Evolutionary conservation across 2,113 vertebrate genomes (phyloP).

Genomic region (Stegostoma tigrinum): DNA sequence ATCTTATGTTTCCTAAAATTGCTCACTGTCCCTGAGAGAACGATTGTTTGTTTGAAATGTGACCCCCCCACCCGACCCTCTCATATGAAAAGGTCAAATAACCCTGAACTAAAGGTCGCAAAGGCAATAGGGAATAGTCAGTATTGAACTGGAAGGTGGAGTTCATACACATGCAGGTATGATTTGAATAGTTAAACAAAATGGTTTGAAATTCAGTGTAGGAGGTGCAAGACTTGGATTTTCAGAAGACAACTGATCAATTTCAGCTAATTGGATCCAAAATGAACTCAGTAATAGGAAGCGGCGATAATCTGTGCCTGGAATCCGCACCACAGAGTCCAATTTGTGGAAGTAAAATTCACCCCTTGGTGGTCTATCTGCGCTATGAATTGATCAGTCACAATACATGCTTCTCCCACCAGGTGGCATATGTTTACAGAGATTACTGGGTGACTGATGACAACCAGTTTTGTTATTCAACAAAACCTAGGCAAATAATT

Average conservation of each 20-base stretch:
- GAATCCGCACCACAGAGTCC: background rate
- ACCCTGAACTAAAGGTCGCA: background rate
- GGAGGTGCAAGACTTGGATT: background rate
- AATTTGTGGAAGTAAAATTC: too few species aligned
- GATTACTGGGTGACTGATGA: background rate
- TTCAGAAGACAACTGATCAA: background rate
- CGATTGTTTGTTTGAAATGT: too few species aligned
- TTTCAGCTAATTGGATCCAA: background rate
- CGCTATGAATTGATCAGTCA: background rate
- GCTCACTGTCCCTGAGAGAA: too few species aligned
- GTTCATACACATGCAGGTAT: background rate
- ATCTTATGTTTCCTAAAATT: too few species aligned
- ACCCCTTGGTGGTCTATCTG: too few species aligned
- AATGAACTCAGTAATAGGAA: too few species aligned
- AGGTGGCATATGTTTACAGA: background rate
- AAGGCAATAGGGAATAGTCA: background rate
- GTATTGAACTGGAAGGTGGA: background rate
- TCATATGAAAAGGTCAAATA: too few species aligned
- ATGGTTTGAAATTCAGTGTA: background rate
- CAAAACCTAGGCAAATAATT: background rate
- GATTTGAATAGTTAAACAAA: background rate
- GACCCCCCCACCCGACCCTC: too few species aligned
- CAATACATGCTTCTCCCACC: background rate
- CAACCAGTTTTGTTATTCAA: background rate
- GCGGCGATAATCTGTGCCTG: background rate